phyloP scores from a whole-genome alignment of 2,888 invertebrate species.

The Lottia gigantea region DNA sequence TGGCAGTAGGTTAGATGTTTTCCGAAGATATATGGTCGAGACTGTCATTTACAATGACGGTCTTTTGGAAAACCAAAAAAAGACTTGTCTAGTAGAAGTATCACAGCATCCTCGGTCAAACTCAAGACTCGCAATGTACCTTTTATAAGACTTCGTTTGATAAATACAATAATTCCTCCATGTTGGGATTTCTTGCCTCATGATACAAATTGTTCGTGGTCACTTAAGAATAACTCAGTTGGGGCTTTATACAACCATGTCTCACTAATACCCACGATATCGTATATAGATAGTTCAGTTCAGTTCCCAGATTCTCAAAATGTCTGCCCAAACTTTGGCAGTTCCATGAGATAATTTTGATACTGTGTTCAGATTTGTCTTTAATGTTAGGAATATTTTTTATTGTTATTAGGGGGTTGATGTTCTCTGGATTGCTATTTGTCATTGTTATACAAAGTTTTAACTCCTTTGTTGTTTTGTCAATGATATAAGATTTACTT shows the following conservation, averaged over 20 bases:
- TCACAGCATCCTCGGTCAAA: not conserved
- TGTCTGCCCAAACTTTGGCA: constrained; percentile 1
- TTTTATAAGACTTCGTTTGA: not conserved
- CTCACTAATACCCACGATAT: not conserved
- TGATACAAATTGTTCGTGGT: not conserved
- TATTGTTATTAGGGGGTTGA: no score
- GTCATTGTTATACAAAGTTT: not conserved
- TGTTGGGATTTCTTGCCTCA: not conserved
- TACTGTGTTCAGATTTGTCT: not conserved
- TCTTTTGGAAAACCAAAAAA: not conserved
- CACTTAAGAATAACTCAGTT: not conserved
- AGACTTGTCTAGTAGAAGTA: not conserved
- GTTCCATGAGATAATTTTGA: not conserved
- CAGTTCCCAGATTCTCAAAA: not conserved
- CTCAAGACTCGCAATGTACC: not conserved
- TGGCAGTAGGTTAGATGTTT: not conserved
- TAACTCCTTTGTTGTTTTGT: not conserved
- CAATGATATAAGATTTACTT: not conserved
- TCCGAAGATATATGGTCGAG: not conserved
- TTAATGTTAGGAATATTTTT: no score
- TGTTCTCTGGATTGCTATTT: not conserved
- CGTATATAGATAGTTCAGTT: not conserved
- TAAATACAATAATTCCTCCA: constrained; percentile 4
- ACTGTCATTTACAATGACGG: not conserved
- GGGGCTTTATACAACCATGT: constrained; percentile 1